Evolutionary conservation across 2,888 invertebrate species (phyloP).

Genomic region (Acleris holmiana): DNA sequence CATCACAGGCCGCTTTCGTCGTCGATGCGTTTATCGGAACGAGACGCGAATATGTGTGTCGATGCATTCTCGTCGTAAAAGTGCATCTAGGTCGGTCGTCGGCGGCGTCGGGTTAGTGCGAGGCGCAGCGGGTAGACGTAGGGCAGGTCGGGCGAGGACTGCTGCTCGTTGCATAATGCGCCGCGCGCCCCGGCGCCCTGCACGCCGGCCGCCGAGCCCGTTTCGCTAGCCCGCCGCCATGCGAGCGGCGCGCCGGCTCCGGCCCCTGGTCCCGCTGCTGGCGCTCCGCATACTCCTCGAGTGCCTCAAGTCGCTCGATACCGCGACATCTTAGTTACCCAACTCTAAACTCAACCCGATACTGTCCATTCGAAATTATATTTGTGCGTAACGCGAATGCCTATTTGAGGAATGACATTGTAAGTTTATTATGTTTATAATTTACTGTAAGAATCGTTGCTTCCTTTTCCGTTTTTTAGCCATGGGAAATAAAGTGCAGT

Average conservation of each 20-base stretch:
- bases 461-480: too few species aligned
- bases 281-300: slow-evolving; percentile 72
- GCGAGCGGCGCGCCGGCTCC: slow-evolving; percentile 53
- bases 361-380: slow-evolving; percentile 17
- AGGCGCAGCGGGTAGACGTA: slow-evolving; percentile 74
- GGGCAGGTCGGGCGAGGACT: slow-evolving; percentile 69
- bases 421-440: slow-evolving; percentile 6
- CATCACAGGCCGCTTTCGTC: slow-evolving; percentile 83
- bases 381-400: neutral
- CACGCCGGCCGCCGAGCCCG: slow-evolving; percentile 54
- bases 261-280: slow-evolving; percentile 69
- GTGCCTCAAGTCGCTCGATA: slow-evolving; percentile 72
- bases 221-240: slow-evolving; percentile 49
- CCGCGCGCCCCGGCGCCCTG: slow-evolving; percentile 62
- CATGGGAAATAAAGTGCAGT: too few species aligned
- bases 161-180: slow-evolving; percentile 75
- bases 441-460: too few species aligned
- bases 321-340: slow-evolving; percentile 47
- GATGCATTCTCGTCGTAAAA: slow-evolving; percentile 82
- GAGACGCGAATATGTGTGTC: slow-evolving; percentile 84
- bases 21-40: slow-evolving; percentile 84
- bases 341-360: slow-evolving; percentile 53
- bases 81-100: slow-evolving; percentile 84
- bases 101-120: slow-evolving; percentile 74
- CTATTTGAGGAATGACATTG: slow-evolving; percentile 23